phyloP scores from a whole-genome alignment of 2,888 invertebrate genomes.

The Hesperia comma region DNA sequence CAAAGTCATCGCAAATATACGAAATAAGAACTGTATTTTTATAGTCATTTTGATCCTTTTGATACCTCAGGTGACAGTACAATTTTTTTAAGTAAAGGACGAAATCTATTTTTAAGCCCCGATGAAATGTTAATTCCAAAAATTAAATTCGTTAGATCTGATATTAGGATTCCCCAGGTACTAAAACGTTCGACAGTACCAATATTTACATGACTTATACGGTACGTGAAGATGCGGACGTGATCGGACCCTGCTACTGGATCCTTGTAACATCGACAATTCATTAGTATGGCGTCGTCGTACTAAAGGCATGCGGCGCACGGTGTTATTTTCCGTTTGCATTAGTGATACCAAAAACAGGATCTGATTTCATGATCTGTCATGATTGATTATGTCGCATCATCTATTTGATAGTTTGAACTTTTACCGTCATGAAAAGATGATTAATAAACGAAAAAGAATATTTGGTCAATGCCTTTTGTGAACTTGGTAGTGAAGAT shows the following conservation, averaged over 20 bases:
- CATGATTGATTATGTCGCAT: not conserved
- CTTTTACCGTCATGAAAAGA: too few relatives aligned
- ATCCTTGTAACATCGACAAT: conserved; percentile 42
- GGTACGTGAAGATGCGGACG: conserved; percentile 38
- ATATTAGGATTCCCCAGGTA: not conserved
- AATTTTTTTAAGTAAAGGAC: too few relatives aligned
- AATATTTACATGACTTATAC: conserved; percentile 8
- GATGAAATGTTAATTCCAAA: too few relatives aligned
- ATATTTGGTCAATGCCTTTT: too few relatives aligned
- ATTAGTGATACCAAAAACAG: conserved; percentile 41
- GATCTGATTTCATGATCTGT: conserved; percentile 26
- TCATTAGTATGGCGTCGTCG: conserved; percentile 43
- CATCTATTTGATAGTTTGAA: too few relatives aligned
- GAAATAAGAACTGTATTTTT: too few relatives aligned
- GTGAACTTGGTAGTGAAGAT: too few relatives aligned
- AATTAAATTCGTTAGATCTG: not conserved
- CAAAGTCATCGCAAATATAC: too few relatives aligned
- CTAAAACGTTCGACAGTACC: not conserved
- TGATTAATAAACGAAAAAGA: too few relatives aligned
- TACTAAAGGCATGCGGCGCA: conserved; percentile 43
- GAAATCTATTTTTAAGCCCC: too few relatives aligned
- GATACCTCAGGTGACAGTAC: too few relatives aligned
- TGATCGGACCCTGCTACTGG: conserved; percentile 25
- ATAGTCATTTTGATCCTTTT: too few relatives aligned
- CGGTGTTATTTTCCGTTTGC: conserved; percentile 48